A percentile compares a stretch with the other conserved stretches of the same genome.
Evolutionary conservation across 2,113 vertebrate species (phyloP).

Genomic region (Megaptera novaeangliae): DNA sequence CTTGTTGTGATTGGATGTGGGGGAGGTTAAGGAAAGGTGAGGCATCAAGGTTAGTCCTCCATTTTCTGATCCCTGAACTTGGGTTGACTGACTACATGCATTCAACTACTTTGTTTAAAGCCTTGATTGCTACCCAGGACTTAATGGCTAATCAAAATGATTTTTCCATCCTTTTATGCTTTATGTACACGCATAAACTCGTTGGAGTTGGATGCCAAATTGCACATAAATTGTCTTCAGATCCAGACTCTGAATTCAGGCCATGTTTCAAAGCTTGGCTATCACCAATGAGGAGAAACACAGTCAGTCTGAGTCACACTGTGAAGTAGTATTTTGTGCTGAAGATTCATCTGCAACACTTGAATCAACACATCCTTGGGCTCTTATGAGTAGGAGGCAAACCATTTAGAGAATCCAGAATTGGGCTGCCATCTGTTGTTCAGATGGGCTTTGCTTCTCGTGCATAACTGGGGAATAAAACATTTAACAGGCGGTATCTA

Average conservation of each 20-base stretch:
- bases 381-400: constrained; percentile 75
- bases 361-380: constrained; percentile 59
- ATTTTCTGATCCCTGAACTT: background rate
- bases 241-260: constrained; percentile 72
- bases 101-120: background rate
- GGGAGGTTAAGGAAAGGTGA: background rate
- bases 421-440: constrained; percentile 73
- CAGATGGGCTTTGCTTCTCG: constrained; percentile 54
- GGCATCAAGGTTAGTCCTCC: background rate
- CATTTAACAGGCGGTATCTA: background rate
- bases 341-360: constrained; percentile 57
- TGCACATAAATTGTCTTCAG: constrained; percentile 41
- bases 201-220: background rate
- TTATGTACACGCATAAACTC: background rate
- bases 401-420: constrained; percentile 64
- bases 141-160: background rate
- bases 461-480: constrained; percentile 49
- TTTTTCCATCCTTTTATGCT: background rate
- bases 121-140: background rate
- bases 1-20: background rate
- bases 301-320: constrained; percentile 69
- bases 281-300: constrained; percentile 60
- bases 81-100: background rate
- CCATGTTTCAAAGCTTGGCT: constrained; percentile 68
- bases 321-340: constrained; percentile 67